Conservation (phyloP, 2,797 vertebrate species). For the Chanos chanos region DNA sequence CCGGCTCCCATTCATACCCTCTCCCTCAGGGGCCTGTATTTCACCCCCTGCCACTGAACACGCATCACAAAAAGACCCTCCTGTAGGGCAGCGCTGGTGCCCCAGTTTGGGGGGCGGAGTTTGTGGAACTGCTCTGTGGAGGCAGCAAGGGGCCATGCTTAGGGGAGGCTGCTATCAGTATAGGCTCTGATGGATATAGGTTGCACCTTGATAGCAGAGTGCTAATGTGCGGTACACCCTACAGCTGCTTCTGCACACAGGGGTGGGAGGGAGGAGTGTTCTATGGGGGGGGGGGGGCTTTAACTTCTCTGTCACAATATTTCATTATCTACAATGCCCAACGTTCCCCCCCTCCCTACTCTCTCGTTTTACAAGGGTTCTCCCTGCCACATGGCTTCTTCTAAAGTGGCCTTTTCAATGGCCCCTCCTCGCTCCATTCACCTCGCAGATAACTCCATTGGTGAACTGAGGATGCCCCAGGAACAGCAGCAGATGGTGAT, state of each 20-base stretch:
- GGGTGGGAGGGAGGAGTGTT: too few species aligned
- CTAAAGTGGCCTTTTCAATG: conserved; percentile 54
- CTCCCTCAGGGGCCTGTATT: conserved; percentile 43
- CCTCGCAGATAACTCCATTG: conserved; percentile 20
- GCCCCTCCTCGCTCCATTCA: conserved; percentile 18
- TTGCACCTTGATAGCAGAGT: conserved; percentile 1
- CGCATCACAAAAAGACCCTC: conserved; percentile 29
- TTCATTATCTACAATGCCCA: conserved; percentile 34
- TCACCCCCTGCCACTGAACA: conserved; percentile 11
- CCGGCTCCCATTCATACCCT: conserved; percentile 57
- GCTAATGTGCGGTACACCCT: conserved; percentile 5
- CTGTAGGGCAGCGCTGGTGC: conserved; percentile 14
- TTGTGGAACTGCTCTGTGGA: conserved; percentile 13
- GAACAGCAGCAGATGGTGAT: conserved; percentile 64
- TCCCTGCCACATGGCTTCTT: conserved; percentile 53
- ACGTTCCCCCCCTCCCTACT: neutral
- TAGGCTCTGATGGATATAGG: conserved; percentile 32
- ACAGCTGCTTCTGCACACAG: conserved; percentile 12
- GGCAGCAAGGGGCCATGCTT: conserved; percentile 19
- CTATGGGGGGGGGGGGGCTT: conserved; percentile 8
- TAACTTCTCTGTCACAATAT: conserved; percentile 45
- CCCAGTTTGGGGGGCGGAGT: neutral
- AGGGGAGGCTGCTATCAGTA: conserved; percentile 36
- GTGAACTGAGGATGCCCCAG: conserved; percentile 40
- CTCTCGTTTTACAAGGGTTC: conserved; percentile 39